Base-by-base conservation (phyloP, 1,140 invertebrate species). In the Platorchestia sp. region DNA sequence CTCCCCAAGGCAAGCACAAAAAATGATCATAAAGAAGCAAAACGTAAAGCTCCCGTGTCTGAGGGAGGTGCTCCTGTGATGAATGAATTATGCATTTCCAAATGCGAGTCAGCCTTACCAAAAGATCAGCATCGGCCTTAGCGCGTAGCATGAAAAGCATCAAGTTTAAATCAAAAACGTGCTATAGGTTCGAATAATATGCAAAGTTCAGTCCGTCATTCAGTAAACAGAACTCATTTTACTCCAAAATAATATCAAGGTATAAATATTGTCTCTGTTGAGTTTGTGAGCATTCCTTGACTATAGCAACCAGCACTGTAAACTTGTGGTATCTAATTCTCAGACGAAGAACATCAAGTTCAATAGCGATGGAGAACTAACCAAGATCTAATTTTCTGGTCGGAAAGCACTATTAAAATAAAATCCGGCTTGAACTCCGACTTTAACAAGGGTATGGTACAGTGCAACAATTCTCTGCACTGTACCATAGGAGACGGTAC, bases 151-250 rank as follows among this genome's bases (percentile, higher is more conserved):
- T 75, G 59, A 75, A 90, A 90, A 42, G 87, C 87, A 90, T 43
- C 87, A 90, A 90, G 41, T 90, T 90, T 90, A 43, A 75, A 75
- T 75, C 7, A 75, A 75, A 75, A 75, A 75, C 44, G 86, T 59
- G 91, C 95, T 93, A 59, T 53, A 86, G 43, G 51, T 43, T 43
- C 53, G 91, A 95, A 42, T 19, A 41, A 42, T 45, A 45, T 91
- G 43, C 59, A 87, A 53, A 27, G 51, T 40, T 96, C 51, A 53
- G 53, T 51, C 95, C 59, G 45, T 96, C 47, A 86, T 59, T 45
- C 45, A 45, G 45, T 53, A 40, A 90, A 96, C 47, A 87, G 42
- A 42, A 87, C 45, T 41, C 90, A 42, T 53, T 44, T 75, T 40
- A 95, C 27, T 22, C 59, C 27, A 75, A 75, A 51, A 22, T 75